Base-by-base conservation (phyloP, 2,113 vertebrate species). In the Lates calcarifer region DNA sequence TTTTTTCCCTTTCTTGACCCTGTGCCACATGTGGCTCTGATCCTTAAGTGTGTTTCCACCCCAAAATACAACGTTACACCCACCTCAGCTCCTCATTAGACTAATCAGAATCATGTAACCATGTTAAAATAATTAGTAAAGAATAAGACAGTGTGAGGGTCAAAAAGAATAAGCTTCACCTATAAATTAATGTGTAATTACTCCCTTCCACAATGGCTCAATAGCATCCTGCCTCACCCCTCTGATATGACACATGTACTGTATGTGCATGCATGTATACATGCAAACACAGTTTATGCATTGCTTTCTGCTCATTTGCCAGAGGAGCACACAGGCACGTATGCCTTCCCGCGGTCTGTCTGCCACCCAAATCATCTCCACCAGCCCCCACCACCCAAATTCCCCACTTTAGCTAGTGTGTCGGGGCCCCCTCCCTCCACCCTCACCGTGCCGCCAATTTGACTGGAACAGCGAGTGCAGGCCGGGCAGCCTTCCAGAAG, bases 401-500 rank as follows among this genome's bases (percentile, higher is more conserved):
- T 60, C 74, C 33, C 41, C 55, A 29, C 56, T 62, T 76, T 74
- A 82, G 56, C 62, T 43, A 51, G 51, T 35, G 62, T 41, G 3
- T 55, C 8, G 5, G 28, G 28, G 53, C 29, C 67, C 41, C 69
- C 47, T 33, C 68, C 28, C 77, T 53, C 61, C 70, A 55, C 67
- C 37, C 71, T 83, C 88, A 90, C 86, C 81, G 78, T 89, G 84
- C 93, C 93, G 93, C 95, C 96, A 96, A 89, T 92, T 90, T 91
- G 90, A 92, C 90, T 95, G 95, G 86, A 86, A 89, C 77, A 85
- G 74, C 88, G 62, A 87, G 82, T 89, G 85, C 77, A 93, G 94
- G 85, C 82, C 83, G 92, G 95, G 93, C 90, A 92, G 88, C 55
- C 81, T 88, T 94, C 90, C 89, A 96, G 94, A 94, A 97, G 93